Evolutionary conservation across 1,140 invertebrate genomes (phyloP).

Genomic region (Lithobius niger): DNA sequence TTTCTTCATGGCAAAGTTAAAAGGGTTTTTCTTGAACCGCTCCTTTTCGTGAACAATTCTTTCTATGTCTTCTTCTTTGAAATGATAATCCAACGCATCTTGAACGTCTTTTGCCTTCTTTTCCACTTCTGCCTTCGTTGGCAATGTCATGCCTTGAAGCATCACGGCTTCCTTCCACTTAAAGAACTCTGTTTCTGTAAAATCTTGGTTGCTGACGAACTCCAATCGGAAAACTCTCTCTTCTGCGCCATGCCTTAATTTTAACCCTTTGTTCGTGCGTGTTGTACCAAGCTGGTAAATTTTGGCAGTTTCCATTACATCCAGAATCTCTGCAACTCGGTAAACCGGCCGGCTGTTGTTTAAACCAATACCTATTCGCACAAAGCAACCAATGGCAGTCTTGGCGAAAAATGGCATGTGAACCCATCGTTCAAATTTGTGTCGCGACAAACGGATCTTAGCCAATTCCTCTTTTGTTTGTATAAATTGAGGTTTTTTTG

Average conservation of each 20-base stretch:
- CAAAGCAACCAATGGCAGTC: constrained; percentile 84
- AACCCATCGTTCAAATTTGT: constrained; percentile 88
- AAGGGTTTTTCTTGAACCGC: constrained; percentile 77
- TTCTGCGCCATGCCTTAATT: constrained; percentile 64
- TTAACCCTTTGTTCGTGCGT: constrained; percentile 77
- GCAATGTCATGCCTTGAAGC: constrained; percentile 57
- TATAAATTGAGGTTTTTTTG: constrained; percentile 48
- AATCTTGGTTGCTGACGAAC: constrained; percentile 95
- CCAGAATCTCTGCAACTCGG: constrained; percentile 80
- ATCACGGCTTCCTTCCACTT: constrained; percentile 83
- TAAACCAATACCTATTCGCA: constrained; percentile 89
- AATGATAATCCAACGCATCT: constrained; percentile 76
- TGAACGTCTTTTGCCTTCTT: constrained; percentile 78
- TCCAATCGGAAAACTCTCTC: constrained; percentile 88
- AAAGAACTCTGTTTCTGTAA: constrained; percentile 79
- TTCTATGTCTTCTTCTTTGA: constrained; percentile 67
- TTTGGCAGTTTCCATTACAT: constrained; percentile 89
- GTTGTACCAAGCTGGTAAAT: constrained; percentile 83
- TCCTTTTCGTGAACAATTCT: constrained; percentile 79
- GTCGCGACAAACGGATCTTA: constrained; percentile 73
- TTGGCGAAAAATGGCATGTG: constrained; percentile 90
- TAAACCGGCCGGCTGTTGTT: constrained; percentile 80
- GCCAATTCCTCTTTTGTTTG: constrained; percentile 66
- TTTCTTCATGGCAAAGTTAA: constrained; percentile 96
- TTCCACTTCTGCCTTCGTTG: constrained; percentile 68